Base-by-base conservation (phyloP, 1,140 invertebrate species). In the Delia radicum region DNA sequence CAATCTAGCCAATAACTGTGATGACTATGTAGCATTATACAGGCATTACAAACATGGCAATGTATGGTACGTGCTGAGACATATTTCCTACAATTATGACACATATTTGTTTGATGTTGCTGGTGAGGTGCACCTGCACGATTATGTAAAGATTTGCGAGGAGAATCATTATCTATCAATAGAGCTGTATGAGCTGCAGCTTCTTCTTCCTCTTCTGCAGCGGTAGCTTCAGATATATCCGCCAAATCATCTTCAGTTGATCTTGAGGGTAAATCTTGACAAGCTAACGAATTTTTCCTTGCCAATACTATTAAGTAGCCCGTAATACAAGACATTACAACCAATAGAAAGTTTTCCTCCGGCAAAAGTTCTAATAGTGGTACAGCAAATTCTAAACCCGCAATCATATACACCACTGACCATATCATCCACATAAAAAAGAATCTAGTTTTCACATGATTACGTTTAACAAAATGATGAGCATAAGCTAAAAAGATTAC, bases 1-100 rank as follows among this genome's bases (percentile, higher is more conserved):
- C 88, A 88, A 74, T 88, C 86, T 4, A 89, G 79, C 87, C 87
- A 88, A 46, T 73, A 85, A 75, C 81, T 82, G 67, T 86, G 85
- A 79, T 86, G 85, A 26, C 82, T 82, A 13, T 80, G 79, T n/a
- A 81, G 63, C 48, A 79, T 81, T 2, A 86, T 81, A 24, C 85
- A 86, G 12, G 79, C 80, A 46, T 80, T 79, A 10, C 85, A 86
- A 6, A 85, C 76, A 10, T 72, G 61, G n/a, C 85, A 86, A 37
- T 86, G 85, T 46, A 55, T 48, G 24, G 73, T 46, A 1, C 80
- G 78, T 8, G 79, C 55, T 0, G 82, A 82, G 0, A 81, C 80
- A 8, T 82, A 80, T 48, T 84, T 85, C 6, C 81, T 78, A 48
- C 84, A 86, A 2, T 65, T 80, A 10, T 81, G 80, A 42, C 85